phyloP scores from a whole-genome alignment of 2,113 vertebrate genomes.

The crab-eating macaque (Macaca fascicularis) region T2T-MFA8v1.1 NC_088376.1:57465001-57465500 shows the following conservation, averaged over 20 bases:
- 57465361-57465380: not conserved
- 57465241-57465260: not conserved
- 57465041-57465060: too few relatives aligned
- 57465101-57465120: too few relatives aligned
- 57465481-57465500: not conserved
- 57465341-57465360: not conserved
- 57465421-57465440: not conserved
- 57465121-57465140: too few relatives aligned
- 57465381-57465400: not conserved
- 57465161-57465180: too few relatives aligned
- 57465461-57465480: not conserved
- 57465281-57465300: too few relatives aligned
- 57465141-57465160: too few relatives aligned
- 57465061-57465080: too few relatives aligned
- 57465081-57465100: too few relatives aligned
- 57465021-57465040: not conserved
- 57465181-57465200: too few relatives aligned
- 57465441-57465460: not conserved
- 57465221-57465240: not conserved
- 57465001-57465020: not conserved
- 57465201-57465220: too few relatives aligned
- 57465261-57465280: not conserved
- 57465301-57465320: too few relatives aligned
- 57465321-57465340: not conserved
- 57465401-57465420: not conserved